Percentiles rank a stretch among this genome's conserved stretches.
phyloP scores from a whole-genome alignment of 2,888 invertebrate species.

The Pyrocoelia pectoralis region DNA sequence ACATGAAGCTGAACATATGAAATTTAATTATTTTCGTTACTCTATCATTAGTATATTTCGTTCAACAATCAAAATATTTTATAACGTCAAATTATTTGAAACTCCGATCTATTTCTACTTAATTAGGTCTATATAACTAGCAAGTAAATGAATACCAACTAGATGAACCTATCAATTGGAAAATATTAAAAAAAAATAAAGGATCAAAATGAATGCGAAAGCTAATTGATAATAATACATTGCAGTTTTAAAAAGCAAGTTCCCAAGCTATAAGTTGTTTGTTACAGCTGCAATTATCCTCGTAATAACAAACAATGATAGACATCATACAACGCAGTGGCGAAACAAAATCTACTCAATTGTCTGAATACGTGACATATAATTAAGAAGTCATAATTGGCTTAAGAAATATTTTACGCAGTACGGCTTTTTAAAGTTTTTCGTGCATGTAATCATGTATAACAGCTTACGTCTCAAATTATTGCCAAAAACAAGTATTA shows the following conservation, averaged over 20 bases:
- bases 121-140: slow-evolving; percentile 1
- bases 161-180: slow-evolving; percentile 21
- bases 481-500: too few relatives aligned
- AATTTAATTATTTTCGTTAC: neutral
- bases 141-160: neutral
- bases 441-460: too few relatives aligned
- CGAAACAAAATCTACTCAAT: slow-evolving; percentile 38
- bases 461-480: too few relatives aligned
- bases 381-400: slow-evolving; percentile 36
- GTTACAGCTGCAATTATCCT: slow-evolving; percentile 37
- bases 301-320: slow-evolving; percentile 41
- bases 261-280: slow-evolving; percentile 39
- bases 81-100: neutral
- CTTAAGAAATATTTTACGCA: slow-evolving; percentile 21
- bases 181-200: slow-evolving; percentile 30
- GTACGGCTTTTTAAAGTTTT: neutral
- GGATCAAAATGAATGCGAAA: slow-evolving; percentile 39
- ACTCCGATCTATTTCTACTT: neutral
- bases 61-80: neutral
- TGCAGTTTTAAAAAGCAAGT: slow-evolving; percentile 36
- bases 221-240: slow-evolving; percentile 46
- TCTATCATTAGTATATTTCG: neutral
- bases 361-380: slow-evolving; percentile 32
- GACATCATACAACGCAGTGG: slow-evolving; percentile 38
- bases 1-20: too few relatives aligned